A percentile compares a stretch with the other conserved stretches of the same genome.
Evolutionary conservation across 2,113 vertebrate genomes (phyloP).

Genomic region (Corvus cornix): DNA sequence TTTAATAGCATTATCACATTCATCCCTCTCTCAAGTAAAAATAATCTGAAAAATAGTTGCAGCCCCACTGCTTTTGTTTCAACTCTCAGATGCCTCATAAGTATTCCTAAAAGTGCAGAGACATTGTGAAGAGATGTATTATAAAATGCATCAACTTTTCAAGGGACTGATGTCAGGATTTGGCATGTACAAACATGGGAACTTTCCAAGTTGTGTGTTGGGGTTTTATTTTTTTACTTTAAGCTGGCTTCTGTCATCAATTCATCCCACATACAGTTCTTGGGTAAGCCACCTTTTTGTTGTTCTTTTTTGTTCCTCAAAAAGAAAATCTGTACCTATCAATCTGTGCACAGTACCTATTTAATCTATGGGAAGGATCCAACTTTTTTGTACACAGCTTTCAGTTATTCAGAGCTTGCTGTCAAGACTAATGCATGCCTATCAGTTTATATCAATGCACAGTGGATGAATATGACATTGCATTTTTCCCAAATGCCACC

Average conservation of each 20-base stretch:
- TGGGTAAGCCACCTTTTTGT: slow-evolving; percentile 32
- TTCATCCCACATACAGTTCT: neutral
- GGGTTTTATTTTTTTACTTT: neutral
- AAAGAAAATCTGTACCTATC: slow-evolving; percentile 36
- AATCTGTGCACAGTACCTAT: neutral
- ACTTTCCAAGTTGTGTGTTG: neutral
- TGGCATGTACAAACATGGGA: slow-evolving; percentile 34
- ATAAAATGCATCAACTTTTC: neutral
- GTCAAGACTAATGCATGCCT: slow-evolving; percentile 46
- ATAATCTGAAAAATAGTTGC: neutral
- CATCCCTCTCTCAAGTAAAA: neutral
- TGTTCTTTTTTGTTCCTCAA: neutral
- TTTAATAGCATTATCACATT: neutral
- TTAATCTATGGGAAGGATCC: slow-evolving; percentile 32
- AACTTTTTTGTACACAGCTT: slow-evolving; percentile 28
- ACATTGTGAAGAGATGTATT: neutral
- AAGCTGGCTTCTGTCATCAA: neutral
- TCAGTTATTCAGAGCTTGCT: slow-evolving; percentile 32
- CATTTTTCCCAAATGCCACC: slow-evolving; percentile 5
- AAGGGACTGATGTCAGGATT: slow-evolving; percentile 10
- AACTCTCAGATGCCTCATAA: neutral
- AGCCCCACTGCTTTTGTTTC: neutral
- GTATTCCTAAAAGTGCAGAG: neutral
- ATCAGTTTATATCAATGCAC: slow-evolving; percentile 38
- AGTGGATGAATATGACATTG: slow-evolving; percentile 32